These are phyloP conservation scores for Oreochromis mossambicus DNA, from an alignment of 2,797 vertebrate genomes.

Conservation along the genomic window DNA sequence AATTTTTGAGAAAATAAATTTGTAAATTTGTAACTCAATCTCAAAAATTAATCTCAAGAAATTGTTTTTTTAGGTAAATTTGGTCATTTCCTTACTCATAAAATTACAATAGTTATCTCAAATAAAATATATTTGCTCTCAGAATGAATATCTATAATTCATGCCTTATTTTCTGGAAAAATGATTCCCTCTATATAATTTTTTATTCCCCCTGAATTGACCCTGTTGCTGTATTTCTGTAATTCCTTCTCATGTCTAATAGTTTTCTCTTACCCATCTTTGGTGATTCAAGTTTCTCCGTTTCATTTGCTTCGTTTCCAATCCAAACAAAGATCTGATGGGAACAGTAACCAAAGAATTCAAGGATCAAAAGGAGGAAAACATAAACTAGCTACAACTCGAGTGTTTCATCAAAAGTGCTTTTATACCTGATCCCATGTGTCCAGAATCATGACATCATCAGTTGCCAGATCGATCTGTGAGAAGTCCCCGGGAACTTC, in stretches of 20 bases:
- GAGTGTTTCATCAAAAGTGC: background rate
- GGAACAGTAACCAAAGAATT: background rate
- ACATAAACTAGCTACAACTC: background rate
- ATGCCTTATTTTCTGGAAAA: background rate
- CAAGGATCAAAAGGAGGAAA: background rate
- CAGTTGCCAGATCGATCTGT: conserved; percentile 73
- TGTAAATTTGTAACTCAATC: background rate
- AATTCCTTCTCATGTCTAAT: background rate
- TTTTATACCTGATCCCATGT: conserved; percentile 64
- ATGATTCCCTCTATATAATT: background rate
- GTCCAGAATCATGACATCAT: conserved; percentile 81
- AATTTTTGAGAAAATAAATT: background rate
- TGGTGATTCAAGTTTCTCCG: conserved; percentile 58
- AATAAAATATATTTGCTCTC: background rate
- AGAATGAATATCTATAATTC: background rate
- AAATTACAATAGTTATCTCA: background rate
- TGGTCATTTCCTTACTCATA: background rate
- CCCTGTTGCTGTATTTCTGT: background rate
- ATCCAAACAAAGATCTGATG: conserved; percentile 75
- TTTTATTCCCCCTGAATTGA: background rate
- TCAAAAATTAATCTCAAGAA: background rate
- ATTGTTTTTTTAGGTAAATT: background rate
- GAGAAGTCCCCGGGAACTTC: conserved; percentile 73
- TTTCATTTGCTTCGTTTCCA: conserved; percentile 73
- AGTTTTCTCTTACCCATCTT: conserved; percentile 62